Evolutionary conservation across 2,888 invertebrate species (phyloP), one percentile per base, ranked within the genome.

Genomic region (Bellardia pandia): DNA sequence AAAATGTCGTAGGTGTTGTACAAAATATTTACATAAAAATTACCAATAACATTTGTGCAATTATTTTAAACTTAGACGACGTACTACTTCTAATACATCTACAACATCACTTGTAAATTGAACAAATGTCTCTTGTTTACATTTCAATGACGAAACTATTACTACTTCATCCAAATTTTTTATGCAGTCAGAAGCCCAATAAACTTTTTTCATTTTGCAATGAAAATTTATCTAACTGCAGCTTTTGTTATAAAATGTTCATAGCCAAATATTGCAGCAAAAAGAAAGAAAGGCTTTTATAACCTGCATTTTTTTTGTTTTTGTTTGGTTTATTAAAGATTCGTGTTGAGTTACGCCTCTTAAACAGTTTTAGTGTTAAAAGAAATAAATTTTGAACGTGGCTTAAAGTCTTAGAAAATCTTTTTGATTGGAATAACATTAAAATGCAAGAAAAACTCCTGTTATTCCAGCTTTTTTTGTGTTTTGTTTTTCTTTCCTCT

Each of bases 311-410:
- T 71, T 71, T 48, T 51, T 23, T 37, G 3, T 37, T 37, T 42
- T 60, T 75, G 23, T 42, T 62, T 53, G 45, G n/a, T 60, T 60
- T 76, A 76, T 72, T 66, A 72, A 81, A 58, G 23, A 66, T 77
- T 86, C 85, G 85, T 86, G 85, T 60, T 86, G 77, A 71, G 81
- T 81, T 66, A 86, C 85, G 85, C 85, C 85, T 86, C 66, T 68
- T 69, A 58, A 71, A 77, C 8, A 16, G 64, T 60, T 74, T 37
- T 56, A 68, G 60, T n/a, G 53, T 74, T 74, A n/a, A 69, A 62
- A 72, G 56, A 71, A 78, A 72, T 64, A 58, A 42, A 40, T 33
- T 82, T 51, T 2, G 37, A 77, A 56, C 62, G 16, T 83, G 71
- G 64, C 83, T 83, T 76, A n/a, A 33, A 42, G 76, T 53, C 69